Conservation (phyloP, 1,140 invertebrate genomes). For the Plutomurus gul region DNA sequence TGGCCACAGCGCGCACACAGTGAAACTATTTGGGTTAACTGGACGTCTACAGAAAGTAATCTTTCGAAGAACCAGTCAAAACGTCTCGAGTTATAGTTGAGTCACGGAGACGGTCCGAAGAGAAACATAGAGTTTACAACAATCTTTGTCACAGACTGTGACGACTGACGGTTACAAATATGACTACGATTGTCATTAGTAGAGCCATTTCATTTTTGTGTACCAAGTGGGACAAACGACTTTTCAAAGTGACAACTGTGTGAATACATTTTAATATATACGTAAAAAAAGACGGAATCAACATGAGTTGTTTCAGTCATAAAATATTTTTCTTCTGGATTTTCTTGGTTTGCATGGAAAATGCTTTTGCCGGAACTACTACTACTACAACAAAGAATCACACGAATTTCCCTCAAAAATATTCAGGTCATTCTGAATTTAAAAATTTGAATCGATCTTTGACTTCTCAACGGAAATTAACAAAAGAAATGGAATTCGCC, state of each 20-base stretch:
- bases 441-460: neutral
- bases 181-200: neutral
- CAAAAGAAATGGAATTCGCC: no score
- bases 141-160: neutral
- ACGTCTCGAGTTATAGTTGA: no score
- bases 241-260: neutral
- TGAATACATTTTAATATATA: neutral
- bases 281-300: neutral
- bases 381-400: neutral
- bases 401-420: neutral
- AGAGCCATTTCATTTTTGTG: neutral
- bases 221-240: neutral
- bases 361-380: neutral
- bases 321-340: neutral
- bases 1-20: no score
- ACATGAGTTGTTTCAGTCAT: neutral
- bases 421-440: neutral
- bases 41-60: no score
- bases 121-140: no score
- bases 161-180: conserved; percentile 2
- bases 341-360: neutral
- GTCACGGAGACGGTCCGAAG: no score
- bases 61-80: no score
- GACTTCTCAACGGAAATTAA: neutral
- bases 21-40: no score